Evolutionary conservation across 2,888 invertebrate species (phyloP).

Genomic region (Drosophila borborema): DNA sequence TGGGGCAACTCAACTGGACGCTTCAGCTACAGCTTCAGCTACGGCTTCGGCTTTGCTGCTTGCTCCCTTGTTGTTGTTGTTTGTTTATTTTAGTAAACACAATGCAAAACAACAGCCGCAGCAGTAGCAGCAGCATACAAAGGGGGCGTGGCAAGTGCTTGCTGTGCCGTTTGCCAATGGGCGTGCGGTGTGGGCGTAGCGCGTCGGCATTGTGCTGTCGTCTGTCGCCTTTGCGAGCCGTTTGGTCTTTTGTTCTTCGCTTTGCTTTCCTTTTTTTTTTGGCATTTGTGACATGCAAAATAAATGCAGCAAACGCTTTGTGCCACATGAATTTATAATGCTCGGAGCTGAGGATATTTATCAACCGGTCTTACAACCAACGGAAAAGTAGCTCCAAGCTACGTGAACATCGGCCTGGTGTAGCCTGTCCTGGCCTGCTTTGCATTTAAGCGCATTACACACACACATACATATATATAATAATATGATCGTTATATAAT

Average conservation of each 20-base stretch:
- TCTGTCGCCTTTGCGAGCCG: constrained; percentile 15
- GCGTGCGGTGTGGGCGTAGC: constrained; percentile 22
- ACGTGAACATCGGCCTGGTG: neutral
- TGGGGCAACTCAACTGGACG: constrained; percentile 40
- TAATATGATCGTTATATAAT: constrained; percentile 40
- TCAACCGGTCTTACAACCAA: constrained; percentile 20
- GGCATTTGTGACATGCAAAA: constrained; percentile 59
- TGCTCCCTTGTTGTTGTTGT: constrained; percentile 16
- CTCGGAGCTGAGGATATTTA: constrained; percentile 47
- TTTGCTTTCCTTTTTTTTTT: constrained; percentile 33
- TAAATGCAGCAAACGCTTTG: constrained; percentile 57
- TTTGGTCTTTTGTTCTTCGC: constrained; percentile 5
- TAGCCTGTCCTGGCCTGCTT: neutral
- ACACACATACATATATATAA: constrained; percentile 34
- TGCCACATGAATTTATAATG: constrained; percentile 60
- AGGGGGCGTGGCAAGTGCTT: constrained; percentile 13
- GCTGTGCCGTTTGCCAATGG: constrained; percentile 19
- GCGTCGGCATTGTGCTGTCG: constrained; percentile 21
- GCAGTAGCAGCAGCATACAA: neutral
- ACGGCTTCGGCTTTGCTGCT: constrained; percentile 3
- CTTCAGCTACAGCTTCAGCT: constrained; percentile 26
- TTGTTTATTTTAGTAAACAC: constrained; percentile 64
- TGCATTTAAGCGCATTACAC: constrained; percentile 56
- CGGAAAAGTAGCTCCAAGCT: neutral
- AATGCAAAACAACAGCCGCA: constrained; percentile 32